Conservation (phyloP, 2,888 invertebrate species). For the Sphaeridia pumilis region DNA sequence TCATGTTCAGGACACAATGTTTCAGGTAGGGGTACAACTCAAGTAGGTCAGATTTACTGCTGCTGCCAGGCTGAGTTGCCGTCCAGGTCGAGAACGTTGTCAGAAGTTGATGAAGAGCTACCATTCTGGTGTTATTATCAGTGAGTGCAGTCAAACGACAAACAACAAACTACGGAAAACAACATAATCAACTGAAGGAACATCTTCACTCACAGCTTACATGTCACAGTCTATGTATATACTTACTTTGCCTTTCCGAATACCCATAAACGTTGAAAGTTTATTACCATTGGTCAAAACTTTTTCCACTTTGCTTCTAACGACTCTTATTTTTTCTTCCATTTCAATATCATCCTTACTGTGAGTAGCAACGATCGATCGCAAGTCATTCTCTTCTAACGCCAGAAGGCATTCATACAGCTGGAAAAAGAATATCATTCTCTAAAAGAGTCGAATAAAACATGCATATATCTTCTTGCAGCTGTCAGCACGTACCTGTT, state of each 20-base stretch:
- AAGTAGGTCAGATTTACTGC: neutral
- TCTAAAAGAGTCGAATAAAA: neutral
- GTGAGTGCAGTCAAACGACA: constrained; percentile 30
- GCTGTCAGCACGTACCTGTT: constrained; percentile 54
- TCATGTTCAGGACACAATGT: constrained; percentile 13
- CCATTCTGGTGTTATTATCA: constrained; percentile 22
- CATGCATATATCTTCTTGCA: no score
- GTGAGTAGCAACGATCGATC: constrained; percentile 24
- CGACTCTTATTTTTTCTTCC: constrained; percentile 19
- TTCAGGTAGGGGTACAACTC: constrained; percentile 12
- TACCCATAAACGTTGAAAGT: constrained; percentile 57
- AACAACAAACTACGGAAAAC: constrained; percentile 30
- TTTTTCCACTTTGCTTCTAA: constrained; percentile 19
- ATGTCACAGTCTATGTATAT: no score
- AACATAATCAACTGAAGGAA: no score
- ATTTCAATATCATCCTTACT: constrained; percentile 20
- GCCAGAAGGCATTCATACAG: constrained; percentile 65
- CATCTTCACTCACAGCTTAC: no score
- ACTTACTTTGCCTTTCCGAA: constrained; percentile 71
- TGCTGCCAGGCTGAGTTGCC: neutral
- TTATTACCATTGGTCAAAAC: constrained; percentile 45
- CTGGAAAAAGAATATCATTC: constrained; percentile 37
- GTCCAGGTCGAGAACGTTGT: constrained; percentile 27
- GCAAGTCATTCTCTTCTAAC: constrained; percentile 67
- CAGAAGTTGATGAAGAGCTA: constrained; percentile 22